Conservation (phyloP, 2,113 vertebrate species). For the Egretta garzetta region DNA sequence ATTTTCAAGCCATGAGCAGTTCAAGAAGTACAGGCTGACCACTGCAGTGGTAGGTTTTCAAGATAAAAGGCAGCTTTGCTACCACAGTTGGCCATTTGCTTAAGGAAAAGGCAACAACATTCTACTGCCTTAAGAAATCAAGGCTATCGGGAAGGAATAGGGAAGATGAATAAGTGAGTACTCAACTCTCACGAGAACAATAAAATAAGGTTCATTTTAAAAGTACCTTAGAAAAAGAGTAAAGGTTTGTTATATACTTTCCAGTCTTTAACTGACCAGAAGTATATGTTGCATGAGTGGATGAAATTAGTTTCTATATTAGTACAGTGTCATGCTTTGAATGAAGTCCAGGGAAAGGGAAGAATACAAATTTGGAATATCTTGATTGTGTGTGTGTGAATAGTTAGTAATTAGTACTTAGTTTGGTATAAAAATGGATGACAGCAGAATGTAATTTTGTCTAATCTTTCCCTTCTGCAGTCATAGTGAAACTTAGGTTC, state of each 20-base stretch:
- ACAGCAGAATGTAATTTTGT: neutral
- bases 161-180: neutral
- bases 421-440: neutral
- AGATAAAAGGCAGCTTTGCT: neutral
- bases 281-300: neutral
- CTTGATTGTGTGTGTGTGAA: slow-evolving; percentile 7
- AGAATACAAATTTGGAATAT: neutral
- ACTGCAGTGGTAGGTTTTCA: too few relatives aligned
- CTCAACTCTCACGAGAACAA: neutral
- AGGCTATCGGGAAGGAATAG: neutral
- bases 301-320: neutral
- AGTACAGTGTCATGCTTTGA: neutral
- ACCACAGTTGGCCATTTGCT: neutral
- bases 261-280: neutral
- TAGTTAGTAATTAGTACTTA: neutral
- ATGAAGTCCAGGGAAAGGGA: neutral
- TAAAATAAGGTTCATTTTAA: neutral
- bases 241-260: neutral
- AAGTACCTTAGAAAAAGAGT: neutral
- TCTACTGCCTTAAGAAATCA: neutral
- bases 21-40: neutral
- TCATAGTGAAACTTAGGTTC: neutral
- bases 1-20: neutral
- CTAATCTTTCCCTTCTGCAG: neutral
- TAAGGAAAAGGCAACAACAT: neutral